phyloP scores from a whole-genome alignment of 2,113 vertebrate species.

The Corythaixoides concolor region DNA sequence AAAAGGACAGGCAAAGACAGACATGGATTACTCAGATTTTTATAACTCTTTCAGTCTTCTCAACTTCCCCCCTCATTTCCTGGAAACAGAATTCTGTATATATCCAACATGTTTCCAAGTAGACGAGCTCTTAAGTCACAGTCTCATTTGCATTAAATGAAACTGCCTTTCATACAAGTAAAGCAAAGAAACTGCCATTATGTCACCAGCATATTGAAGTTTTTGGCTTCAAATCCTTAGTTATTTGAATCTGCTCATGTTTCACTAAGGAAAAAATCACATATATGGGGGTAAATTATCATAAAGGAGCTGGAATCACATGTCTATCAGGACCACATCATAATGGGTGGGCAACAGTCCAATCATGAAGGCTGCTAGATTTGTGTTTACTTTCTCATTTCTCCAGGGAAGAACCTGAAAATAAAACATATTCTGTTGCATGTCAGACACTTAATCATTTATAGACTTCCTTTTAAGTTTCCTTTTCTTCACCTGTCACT shows the following conservation, averaged over 20 bases:
- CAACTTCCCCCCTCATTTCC: not conserved
- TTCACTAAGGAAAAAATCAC: not conserved
- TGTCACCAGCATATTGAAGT: not conserved
- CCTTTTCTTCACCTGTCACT: not conserved
- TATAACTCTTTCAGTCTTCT: not conserved
- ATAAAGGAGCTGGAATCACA: not conserved
- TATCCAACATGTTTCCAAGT: not conserved
- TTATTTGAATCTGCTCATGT: not conserved
- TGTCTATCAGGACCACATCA: not conserved
- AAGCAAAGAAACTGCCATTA: not conserved
- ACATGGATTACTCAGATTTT: not conserved
- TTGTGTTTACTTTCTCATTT: not conserved
- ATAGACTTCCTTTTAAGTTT: not conserved
- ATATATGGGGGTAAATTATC: not conserved
- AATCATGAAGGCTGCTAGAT: not conserved
- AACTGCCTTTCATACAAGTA: not conserved
- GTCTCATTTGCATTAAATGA: not conserved
- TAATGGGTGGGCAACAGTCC: not conserved
- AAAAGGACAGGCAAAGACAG: not conserved
- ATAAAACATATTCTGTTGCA: not conserved
- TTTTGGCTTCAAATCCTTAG: not conserved
- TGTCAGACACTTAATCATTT: not conserved
- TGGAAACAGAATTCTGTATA: not conserved
- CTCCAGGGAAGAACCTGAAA: not conserved
- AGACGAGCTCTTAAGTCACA: not conserved